Evolutionary conservation across 1,140 invertebrate species (phyloP), one percentile per base, ranked within the genome.

Genomic region (Pseudomyrmex pallidus): DNA sequence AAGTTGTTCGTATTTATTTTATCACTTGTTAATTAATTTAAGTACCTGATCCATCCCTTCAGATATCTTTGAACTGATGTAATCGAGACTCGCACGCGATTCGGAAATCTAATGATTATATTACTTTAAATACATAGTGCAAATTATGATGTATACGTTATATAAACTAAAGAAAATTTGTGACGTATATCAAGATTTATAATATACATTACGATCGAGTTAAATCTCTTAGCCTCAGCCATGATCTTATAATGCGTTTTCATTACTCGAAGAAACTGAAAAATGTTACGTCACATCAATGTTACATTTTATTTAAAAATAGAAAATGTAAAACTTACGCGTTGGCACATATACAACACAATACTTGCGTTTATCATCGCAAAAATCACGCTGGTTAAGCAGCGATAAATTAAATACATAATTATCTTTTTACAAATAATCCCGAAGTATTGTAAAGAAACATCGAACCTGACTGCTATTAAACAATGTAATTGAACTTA

Each of bases 21-120:
- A 35, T 35, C 5, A 35, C 5, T 35, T 35, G 35, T 35, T 80
- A 76, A 48, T 78, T 78, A 85, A 72, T 83, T 63, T 25, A 67
- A 10, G 12, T 59, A 93, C 92, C 84, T 92, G 90, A 76, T 89
- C 87, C 87, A 92, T 90, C 12, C 89, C 89, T 15, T 90, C 89
- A n/a, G 89, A 70, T 12, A 91, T 74, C 20, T 91, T 91, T 8
- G 15, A 64, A 8, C 88, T 73, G 20, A 92, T 90, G 44, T 87
- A 93, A 50, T 90, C 85, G 0, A 93, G 62, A 22, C 87, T 92
- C 3, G 67, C 61, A 12, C 92, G 88, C 8, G 92, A 90, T 54
- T 92, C 85, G 12, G 54, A 70, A 72, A 72, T 50, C 76, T 80
- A 50, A 59, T 17, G 12, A 50, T 2, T 48, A 59, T 35, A 5